Evolutionary conservation across 2,888 invertebrate genomes (phyloP), one percentile per base, ranked within the genome.

Genomic region (Dynastes maya): DNA sequence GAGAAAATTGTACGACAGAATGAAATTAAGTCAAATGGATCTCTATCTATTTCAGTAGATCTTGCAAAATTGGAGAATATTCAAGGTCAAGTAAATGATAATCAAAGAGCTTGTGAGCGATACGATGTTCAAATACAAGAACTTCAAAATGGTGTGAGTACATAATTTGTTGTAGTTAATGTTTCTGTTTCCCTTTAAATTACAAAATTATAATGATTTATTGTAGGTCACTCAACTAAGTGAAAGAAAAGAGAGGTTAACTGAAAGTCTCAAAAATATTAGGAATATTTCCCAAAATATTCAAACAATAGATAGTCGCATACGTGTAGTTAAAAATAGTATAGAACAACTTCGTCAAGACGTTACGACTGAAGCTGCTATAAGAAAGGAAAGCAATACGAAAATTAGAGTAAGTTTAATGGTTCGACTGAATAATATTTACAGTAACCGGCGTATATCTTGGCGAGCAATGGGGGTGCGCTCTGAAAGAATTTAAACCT

Each of bases 31-130:
- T 89, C 90, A 0, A 90, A 91, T 71, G 89, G 90, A 6, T 86
- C 91, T 0, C 85, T 95, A 1, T 92, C 92, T 0, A 90, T 92
- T 82, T 91, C 92, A 0, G 84, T 93, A 0, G 93, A 95, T 82
- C 85, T 89, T 5, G 89, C 89, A 2, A 90, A 90, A 82, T 83
- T 93, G 8, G 86, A 88, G 51, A 87, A 86, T 65, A 79, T 88
- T 45, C 82, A 82, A 74, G 84, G 85, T 1, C 82, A 86, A 79
- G 84, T 85, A 13, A 77, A 80, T 2, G 86, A 87, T 32, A 76
- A 83, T 11, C 81, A 82, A 75, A 81, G 78, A 61, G 80, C 77
- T 61, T 78, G 82, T 65, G 81, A 80, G 32, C 80, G 81, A 9
- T 82, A 80, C 29, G 85, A 86, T 53, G 80, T 77, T 29, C 63